phyloP scores from a whole-genome alignment of 2,797 vertebrate species.

The Euthynnus affinis region DNA sequence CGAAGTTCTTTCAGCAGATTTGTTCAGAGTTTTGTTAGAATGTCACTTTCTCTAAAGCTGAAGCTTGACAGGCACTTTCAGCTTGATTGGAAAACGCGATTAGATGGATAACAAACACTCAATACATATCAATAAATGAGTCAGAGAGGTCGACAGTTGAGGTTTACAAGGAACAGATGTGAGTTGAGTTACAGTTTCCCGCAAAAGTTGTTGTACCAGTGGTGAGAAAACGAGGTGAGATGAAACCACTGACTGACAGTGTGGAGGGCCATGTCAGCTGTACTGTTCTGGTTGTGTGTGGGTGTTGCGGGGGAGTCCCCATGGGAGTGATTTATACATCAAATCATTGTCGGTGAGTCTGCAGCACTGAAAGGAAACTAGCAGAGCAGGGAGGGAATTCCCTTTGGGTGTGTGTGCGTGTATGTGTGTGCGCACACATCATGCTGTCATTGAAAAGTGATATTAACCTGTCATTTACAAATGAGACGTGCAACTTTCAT shows the following conservation, averaged over 20 bases:
- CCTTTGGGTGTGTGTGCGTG: background rate
- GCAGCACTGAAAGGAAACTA: slow-evolving; percentile 39
- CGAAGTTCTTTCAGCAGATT: background rate
- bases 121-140: background rate
- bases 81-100: background rate
- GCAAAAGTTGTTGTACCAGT: background rate
- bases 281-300: slow-evolving; percentile 17
- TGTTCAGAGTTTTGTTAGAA: background rate
- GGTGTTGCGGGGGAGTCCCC: slow-evolving; percentile 31
- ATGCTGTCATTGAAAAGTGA: background rate
- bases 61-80: background rate
- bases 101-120: background rate
- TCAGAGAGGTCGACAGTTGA: background rate
- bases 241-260: slow-evolving; percentile 18
- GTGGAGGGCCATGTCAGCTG: slow-evolving; percentile 14
- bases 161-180: background rate
- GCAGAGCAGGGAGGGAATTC: slow-evolving; percentile 18
- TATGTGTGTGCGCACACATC: background rate
- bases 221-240: slow-evolving; percentile 17
- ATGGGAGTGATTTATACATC: background rate
- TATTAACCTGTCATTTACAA: background rate
- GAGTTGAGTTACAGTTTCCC: slow-evolving; percentile 14
- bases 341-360: slow-evolving; percentile 30
- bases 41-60: background rate
- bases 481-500: background rate